These are phyloP conservation scores for Mayetiola destructor DNA, from an alignment of 2,888 invertebrate genomes.

Conservation along the genomic window DNA sequence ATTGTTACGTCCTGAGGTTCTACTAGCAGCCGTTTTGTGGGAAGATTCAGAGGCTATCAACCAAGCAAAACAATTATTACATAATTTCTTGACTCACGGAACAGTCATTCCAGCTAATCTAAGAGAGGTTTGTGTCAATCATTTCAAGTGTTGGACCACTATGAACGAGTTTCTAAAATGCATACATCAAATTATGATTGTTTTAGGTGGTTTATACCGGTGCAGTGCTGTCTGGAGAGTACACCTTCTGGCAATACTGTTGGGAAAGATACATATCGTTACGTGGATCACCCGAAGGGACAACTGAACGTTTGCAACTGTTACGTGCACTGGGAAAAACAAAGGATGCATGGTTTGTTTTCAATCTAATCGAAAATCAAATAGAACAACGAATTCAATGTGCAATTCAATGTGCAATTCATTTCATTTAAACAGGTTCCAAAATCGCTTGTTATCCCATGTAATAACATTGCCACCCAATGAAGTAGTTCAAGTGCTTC, in stretches of 20 bases:
- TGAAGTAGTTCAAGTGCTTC: constrained; percentile 34
- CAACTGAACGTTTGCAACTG: constrained; percentile 34
- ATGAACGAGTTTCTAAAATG: neutral
- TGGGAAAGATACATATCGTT: constrained; percentile 33
- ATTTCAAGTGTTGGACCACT: neutral
- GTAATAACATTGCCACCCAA: constrained; percentile 34
- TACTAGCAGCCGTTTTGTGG: constrained; percentile 34
- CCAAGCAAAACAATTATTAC: constrained; percentile 32
- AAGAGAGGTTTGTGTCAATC: constrained; percentile 28
- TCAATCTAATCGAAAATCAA: neutral
- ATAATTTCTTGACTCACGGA: constrained; percentile 30
- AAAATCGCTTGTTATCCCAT: constrained; percentile 35
- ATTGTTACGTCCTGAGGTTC: constrained; percentile 32
- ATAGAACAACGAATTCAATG: neutral
- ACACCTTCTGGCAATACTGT: constrained; percentile 35
- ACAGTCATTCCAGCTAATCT: constrained; percentile 30
- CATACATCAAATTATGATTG: neutral
- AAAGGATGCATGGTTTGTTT: constrained; percentile 32
- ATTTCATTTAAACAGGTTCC: constrained; percentile 22
- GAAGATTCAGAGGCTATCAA: constrained; percentile 32
- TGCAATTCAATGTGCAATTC: neutral
- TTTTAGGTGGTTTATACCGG: constrained; percentile 34
- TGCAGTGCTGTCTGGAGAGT: constrained; percentile 34
- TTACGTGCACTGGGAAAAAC: constrained; percentile 33
- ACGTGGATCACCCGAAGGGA: constrained; percentile 31